Conservation (phyloP, 2,113 vertebrate species). For the Zapus hudsonius region DNA sequence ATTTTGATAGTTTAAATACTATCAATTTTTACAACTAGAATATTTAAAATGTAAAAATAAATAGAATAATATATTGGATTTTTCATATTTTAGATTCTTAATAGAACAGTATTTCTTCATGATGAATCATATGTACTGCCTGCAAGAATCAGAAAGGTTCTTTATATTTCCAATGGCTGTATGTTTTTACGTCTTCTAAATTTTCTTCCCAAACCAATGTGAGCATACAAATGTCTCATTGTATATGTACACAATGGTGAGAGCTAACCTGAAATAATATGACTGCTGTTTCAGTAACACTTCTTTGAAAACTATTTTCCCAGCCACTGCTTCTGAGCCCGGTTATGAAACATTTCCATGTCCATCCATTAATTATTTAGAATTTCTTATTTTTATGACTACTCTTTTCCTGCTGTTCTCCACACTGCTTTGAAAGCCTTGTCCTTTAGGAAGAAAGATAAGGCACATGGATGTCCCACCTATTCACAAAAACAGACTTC, state of each 20-base stretch:
- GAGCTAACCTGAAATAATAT: conserved; percentile 65
- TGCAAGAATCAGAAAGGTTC: conserved; percentile 29
- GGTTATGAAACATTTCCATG: conserved; percentile 59
- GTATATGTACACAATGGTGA: conserved; percentile 65
- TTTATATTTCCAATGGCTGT: conserved; percentile 37
- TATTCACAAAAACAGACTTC: background rate
- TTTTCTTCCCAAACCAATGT: conserved; percentile 54
- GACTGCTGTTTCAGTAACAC: conserved; percentile 29
- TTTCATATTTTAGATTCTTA: background rate
- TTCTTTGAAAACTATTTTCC: background rate
- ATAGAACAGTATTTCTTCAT: background rate
- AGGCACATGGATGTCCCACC: background rate
- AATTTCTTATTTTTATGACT: conserved; percentile 21
- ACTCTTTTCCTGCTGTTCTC: background rate
- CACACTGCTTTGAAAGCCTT: conserved; percentile 30
- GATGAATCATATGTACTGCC: background rate
- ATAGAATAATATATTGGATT: background rate
- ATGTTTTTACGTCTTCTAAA: conserved; percentile 39
- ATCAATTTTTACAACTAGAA: background rate
- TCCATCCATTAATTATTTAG: conserved; percentile 64
- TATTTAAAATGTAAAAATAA: background rate
- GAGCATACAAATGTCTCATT: conserved; percentile 49
- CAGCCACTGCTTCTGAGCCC: conserved; percentile 43
- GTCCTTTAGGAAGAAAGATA: conserved; percentile 33
- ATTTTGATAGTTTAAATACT: background rate